Conservation (phyloP, 2,888 invertebrate species). For the Spialia ferax region DNA sequence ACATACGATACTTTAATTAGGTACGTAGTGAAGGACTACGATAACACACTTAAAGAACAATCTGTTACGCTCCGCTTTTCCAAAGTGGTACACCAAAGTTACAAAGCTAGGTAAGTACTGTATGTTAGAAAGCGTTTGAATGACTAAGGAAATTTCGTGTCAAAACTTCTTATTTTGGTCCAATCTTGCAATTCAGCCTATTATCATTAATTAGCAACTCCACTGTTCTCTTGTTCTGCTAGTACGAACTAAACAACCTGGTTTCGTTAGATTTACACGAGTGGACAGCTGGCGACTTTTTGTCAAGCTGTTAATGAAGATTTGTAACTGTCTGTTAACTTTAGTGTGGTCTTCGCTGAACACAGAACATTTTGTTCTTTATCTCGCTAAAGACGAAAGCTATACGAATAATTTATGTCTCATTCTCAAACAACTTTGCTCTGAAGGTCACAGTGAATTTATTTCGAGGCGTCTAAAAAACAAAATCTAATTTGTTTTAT, state of each 20-base stretch:
- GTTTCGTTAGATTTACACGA: conserved; percentile 66
- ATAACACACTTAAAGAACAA: too few species aligned
- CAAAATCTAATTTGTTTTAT: conserved; percentile 52
- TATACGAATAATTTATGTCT: conserved; percentile 64
- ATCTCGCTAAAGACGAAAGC: conserved; percentile 47
- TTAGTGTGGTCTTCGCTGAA: conserved; percentile 65
- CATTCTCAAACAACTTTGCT: conserved; percentile 71
- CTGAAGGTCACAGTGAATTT: conserved; percentile 37
- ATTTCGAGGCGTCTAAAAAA: conserved; percentile 39
- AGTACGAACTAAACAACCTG: conserved; percentile 54
- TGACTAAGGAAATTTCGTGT: too few species aligned
- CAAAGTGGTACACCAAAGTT: too few species aligned
- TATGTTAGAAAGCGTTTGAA: too few species aligned
- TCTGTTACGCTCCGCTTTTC: too few species aligned
- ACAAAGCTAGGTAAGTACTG: too few species aligned
- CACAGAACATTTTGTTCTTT: conserved; percentile 59
- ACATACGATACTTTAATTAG: too few species aligned
- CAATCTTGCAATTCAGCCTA: neutral
- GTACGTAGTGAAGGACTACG: too few species aligned
- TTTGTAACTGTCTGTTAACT: conserved; percentile 71
- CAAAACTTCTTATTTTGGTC: too few species aligned
- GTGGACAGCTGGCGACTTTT: conserved; percentile 70
- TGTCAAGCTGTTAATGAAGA: conserved; percentile 79
- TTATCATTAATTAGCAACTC: conserved; percentile 26
- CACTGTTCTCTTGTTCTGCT: conserved; percentile 34